Percentiles rank a stretch among this genome's conserved stretches.
These are phyloP conservation scores for Epinephelus coioides DNA, from an alignment of 2,797 vertebrate genomes.

Conservation along the genomic window DNA sequence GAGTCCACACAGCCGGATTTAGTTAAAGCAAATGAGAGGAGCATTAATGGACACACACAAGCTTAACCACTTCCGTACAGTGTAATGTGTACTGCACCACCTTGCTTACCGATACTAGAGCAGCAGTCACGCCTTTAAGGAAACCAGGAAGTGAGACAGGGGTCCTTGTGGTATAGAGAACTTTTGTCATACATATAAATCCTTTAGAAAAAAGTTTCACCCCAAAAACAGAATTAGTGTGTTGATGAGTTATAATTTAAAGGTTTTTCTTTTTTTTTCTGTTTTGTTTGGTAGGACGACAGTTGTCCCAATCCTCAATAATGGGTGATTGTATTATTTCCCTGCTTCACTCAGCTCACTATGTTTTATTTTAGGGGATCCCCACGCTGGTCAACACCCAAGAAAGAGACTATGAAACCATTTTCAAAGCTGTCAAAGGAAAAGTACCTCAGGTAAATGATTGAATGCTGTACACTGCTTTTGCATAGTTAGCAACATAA, in stretches of 20 bases:
- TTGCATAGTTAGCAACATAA: background rate
- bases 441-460: conserved; percentile 87
- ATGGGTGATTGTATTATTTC: background rate
- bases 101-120: too few relatives aligned
- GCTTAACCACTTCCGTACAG: background rate
- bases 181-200: too few relatives aligned
- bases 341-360: background rate
- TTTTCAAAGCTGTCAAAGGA: conserved; percentile 85
- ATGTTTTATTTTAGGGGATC: conserved; percentile 85
- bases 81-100: background rate
- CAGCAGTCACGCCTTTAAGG: too few relatives aligned
- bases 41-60: background rate
- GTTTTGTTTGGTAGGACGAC: too few relatives aligned
- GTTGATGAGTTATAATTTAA: too few relatives aligned
- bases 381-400: conserved; percentile 89
- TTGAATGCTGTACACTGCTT: background rate
- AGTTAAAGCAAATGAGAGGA: background rate
- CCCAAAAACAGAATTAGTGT: too few relatives aligned
- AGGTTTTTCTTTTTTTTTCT: too few relatives aligned
- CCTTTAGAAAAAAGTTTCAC: too few relatives aligned
- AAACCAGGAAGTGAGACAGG: too few relatives aligned
- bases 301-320: too few relatives aligned
- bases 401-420: conserved; percentile 89
- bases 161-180: too few relatives aligned
- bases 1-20: conserved; percentile 37